Evolutionary conservation across 2,797 vertebrate species (phyloP), one percentile per base, ranked within the genome.

Genomic region (Euphonia xanthogaster): DNA sequence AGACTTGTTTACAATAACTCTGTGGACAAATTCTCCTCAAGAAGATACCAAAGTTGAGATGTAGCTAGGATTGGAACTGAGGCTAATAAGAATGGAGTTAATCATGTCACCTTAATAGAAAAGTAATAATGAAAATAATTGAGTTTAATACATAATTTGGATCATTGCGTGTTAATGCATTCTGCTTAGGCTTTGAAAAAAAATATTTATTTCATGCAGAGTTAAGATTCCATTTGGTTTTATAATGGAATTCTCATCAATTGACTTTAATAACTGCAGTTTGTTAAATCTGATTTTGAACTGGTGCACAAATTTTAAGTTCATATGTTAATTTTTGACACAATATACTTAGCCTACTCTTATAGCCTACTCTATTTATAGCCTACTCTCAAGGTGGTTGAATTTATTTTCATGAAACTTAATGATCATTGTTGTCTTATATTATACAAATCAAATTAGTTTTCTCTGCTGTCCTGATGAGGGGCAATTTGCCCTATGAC

Each of bases 141-240:
- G 94, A 97, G 96, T 97, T 98, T 98, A 98, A 98, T 97, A 96
- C 87, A 95, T 97, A 98, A 97, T 98, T 98, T 97, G 97, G 96
- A 97, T 96, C 92, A 88, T 89, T 97, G 61, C 37, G 9, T 92
- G 79, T 92, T 96, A 97, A 96, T 80, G 44, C 91, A 93, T 97
- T 97, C 88, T 60, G 62, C 97, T 95, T 96, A 96, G 91, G 94
- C 95, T 95, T 90, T 95, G 93, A 95, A 90, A 97, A 97, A 96
- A 97, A 96, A 66, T 92, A 97, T 96, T 97, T 97, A 97, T 97
- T 96, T 97, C 83, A 45, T 63, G 42, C 72, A 86, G 50, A 88
- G 92, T 93, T 94, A 94, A 94, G 91, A 91, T 96, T 97, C 97
- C 96, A 96, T 98, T 97, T 97, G 93, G 93, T 97, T 97, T 96